These are phyloP conservation scores for Hydropotes inermis DNA, from an alignment of 2,113 vertebrate genomes.

Conservation along the genomic window DNA sequence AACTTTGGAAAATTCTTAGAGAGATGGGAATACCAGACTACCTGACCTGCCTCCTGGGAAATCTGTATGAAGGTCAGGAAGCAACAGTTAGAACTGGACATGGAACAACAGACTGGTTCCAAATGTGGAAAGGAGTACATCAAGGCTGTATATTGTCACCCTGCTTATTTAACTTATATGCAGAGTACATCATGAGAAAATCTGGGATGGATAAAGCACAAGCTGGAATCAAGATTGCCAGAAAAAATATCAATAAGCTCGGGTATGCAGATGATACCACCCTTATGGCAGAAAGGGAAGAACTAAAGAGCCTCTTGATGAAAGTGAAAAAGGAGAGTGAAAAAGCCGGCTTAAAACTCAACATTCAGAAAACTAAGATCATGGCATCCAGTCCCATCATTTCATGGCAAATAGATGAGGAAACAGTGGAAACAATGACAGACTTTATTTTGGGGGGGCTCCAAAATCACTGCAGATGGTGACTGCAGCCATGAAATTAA, in stretches of 20 bases:
- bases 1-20: not conserved
- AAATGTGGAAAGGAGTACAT: fast-evolving
- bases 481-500: not conserved
- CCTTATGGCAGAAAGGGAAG: not conserved
- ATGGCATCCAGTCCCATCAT: fast-evolving
- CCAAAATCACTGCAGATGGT: not conserved
- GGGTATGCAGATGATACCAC: not conserved
- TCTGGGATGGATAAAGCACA: not conserved
- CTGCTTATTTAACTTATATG: not conserved
- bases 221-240: fast-evolving
- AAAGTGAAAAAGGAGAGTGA: not conserved
- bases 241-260: not conserved
- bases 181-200: not conserved
- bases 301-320: not conserved
- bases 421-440: not conserved
- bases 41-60: not conserved
- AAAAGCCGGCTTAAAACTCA: not conserved
- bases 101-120: not conserved
- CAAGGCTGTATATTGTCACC: not conserved
- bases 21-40: not conserved
- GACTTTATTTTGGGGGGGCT: not conserved
- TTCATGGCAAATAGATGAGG: not conserved
- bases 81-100: not conserved
- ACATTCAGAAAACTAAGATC: not conserved
- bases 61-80: not conserved